phyloP scores from a whole-genome alignment of 1,140 invertebrate species.

The Apis cerana region DNA sequence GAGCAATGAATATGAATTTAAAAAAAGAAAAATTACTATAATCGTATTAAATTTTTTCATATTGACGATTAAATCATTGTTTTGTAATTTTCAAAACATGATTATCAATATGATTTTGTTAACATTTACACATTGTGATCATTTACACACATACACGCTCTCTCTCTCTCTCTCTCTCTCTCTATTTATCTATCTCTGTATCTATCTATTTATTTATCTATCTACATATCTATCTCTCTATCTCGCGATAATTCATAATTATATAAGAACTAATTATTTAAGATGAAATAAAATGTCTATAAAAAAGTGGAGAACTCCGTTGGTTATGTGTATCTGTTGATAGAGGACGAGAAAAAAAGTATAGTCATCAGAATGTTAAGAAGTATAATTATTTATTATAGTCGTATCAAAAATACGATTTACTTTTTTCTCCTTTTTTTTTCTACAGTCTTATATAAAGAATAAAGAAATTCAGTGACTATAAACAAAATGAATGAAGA shows the following conservation, averaged over 20 bases:
- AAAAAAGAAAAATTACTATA: background rate
- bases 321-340: conserved; percentile 17
- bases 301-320: conserved; percentile 6
- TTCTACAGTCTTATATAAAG: background rate
- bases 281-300: conserved; percentile 43
- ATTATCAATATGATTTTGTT: conserved; percentile 17
- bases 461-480: background rate
- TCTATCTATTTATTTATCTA: background rate
- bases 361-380: background rate
- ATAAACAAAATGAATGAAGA: background rate
- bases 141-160: background rate
- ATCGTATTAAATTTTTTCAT: background rate
- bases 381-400: conserved; percentile 29
- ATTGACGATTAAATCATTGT: background rate
- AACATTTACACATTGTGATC: conserved; percentile 11
- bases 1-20: background rate
- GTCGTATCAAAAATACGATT: background rate
- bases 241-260: conserved; percentile 30
- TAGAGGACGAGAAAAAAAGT: background rate
- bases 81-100: background rate
- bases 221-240: conserved; percentile 5
- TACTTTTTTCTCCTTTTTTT: background rate
- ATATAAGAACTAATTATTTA: conserved; percentile 45
- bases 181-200: background rate
- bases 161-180: background rate